Evolutionary conservation across 2,888 invertebrate genomes (phyloP).

Genomic region (Oscheius myriophilus): DNA sequence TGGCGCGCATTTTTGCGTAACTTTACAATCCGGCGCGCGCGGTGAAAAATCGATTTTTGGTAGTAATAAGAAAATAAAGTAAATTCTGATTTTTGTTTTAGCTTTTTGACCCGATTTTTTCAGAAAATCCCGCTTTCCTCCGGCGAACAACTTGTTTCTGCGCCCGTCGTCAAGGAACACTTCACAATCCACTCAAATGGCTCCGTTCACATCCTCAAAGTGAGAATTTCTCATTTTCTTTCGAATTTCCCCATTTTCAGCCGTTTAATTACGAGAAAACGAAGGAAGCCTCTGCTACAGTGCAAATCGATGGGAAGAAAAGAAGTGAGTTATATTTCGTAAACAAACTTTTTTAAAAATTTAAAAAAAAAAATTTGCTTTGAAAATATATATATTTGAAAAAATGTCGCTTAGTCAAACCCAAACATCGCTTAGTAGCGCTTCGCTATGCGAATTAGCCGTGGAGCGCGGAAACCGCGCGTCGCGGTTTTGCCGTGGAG

Average conservation of each 20-base stretch:
- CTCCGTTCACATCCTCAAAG: conserved; percentile 25
- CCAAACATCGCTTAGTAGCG: too few relatives aligned
- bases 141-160: conserved; percentile 21
- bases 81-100: too few relatives aligned
- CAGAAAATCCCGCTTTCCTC: conserved; percentile 28
- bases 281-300: conserved; percentile 19
- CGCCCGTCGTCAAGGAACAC: conserved; percentile 25
- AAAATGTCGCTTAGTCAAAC: too few relatives aligned
- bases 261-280: conserved; percentile 27
- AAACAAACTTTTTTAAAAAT: too few relatives aligned
- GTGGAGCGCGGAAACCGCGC: too few relatives aligned
- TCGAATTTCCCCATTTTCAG: not conserved
- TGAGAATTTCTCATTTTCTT: not conserved
- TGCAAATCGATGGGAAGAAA: conserved; percentile 26
- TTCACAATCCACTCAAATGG: conserved; percentile 28
- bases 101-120: conserved; percentile 1
- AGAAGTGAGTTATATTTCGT: conserved; percentile 15
- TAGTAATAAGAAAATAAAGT: too few relatives aligned
- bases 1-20: not conserved
- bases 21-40: not conserved
- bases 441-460: too few relatives aligned
- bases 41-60: too few relatives aligned
- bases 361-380: too few relatives aligned
- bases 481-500: too few relatives aligned
- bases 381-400: not conserved